Evolutionary conservation across 2,113 vertebrate species (phyloP), one percentile per base, ranked within the genome.

Genomic region (Dolichallabes microphthalmus): DNA sequence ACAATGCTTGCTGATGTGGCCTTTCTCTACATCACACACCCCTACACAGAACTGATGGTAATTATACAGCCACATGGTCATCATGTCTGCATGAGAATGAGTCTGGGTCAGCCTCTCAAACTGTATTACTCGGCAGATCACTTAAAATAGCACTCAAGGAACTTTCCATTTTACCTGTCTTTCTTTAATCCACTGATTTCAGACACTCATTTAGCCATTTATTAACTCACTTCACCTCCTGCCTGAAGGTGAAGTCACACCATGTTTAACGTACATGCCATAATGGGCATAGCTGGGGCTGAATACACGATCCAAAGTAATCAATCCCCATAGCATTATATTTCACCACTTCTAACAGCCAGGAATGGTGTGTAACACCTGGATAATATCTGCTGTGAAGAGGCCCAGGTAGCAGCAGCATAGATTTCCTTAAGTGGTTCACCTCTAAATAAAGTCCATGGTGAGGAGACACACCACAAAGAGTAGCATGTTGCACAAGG

Each of bases 41-140:
- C 80, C 71, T 57, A 25, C 86, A 76, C 86, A 90, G 57, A 89
- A 78, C 89, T 82, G 85, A 88, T 79, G 90, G 85, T 89, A 90
- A 92, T 92, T 86, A 57, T 82, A 85, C 78, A 88, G 83, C 68
- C 81, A 86, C 86, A 75, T 69, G 50, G 27, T 39, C 76, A 77
- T 83, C 90, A 90, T 76, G 84, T 82, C 86, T 66, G 81, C 45
- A 52, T 25, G 13, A 66, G 57, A 57, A 52, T 7, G 14, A 61
- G 82, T 20, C 57, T 80, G 64, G 45, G 30, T 87, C 79, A 82
- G 30, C n/a, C 79, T 63, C 60, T n/a, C 22, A 84, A 11, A 77
- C 83, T 82, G 50, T 66, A 88, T 86, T 82, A 86, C 90, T 91
- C 84, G 84, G 35, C 61, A 71, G 57, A 85, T 80, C 45, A 50